Base-by-base conservation (phyloP, 2,113 vertebrate species). In the Hiodon alosoides region DNA sequence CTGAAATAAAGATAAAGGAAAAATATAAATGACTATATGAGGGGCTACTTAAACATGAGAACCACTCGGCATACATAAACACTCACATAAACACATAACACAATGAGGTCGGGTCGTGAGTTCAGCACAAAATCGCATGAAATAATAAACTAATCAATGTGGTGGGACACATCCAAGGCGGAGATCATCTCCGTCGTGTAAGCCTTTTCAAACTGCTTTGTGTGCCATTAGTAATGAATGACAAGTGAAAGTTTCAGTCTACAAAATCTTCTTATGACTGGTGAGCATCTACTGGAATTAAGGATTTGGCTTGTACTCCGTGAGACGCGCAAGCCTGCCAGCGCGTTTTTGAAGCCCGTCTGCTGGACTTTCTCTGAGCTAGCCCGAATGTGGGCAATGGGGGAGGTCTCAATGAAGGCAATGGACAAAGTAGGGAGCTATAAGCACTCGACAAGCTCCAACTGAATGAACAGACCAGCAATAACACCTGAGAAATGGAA, bases 401-500 rank as follows among this genome's bases (percentile, higher is more conserved):
- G n/a, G 59, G 60, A 47, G 16, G 65, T 31, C 69, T 46, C 67
- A 52, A 13, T 52, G 9, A 10, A n/a, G 59, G 6, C 62, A 61
- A 71, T 67, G 14, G 46, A 13, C 53, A 66, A 64, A 55, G 64
- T 48, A n/a, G 54, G 53, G 52, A 70, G 60, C 60, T 64, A 50
- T 66, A 46, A 54, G 65, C 76, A 73, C 77, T 78, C 73, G 58
- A 59, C 59, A 67, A 78, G 72, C 77, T 67, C 73, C 53, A 52
- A 81, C 80, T 83, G 80, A 83, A 83, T 71, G 61, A 78, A 81
- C 83, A 83, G 83, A 83, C 77, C 83, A 85, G 83, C 83, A 69
- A 70, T 85, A 83, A 85, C 80, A 83, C 83, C 71, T 74, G 76
- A 69, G 73, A 67, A 67, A 69, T 71, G 65, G 71, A 66, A 55